Evolutionary conservation across 2,888 invertebrate species (phyloP), one percentile per base, ranked within the genome.

Genomic region (Ectemnius continuus): DNA sequence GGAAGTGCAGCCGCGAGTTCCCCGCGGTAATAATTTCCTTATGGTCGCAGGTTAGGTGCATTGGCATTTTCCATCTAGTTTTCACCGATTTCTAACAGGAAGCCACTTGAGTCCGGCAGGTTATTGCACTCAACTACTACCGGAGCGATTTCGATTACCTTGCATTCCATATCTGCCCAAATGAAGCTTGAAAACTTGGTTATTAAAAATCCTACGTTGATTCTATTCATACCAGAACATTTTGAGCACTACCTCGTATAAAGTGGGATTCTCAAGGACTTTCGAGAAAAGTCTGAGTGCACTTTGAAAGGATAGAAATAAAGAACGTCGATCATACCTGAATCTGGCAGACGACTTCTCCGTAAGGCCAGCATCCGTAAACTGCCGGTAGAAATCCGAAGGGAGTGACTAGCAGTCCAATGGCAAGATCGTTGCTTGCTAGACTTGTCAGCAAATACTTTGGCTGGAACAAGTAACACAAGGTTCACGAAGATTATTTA

Each of bases 361-460:
- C 96, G 92, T 96, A 97, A 47, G 97, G 97, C 97, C 97, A 97
- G 91, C 97, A 97, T 91, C 95, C 95, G 88, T 96, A 95, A 80
- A 97, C 92, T 52, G 97, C 96, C 26, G 97, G 96, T 84, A 97
- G 92, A 77, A 97, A 93, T 72, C 96, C 96, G 87, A 97, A 96
- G 28, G 97, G 97, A 65, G 96, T 96, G 87, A 97, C 96, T 87
- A 97, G 93, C 84, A 97, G 93, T 60, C 97, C 97, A 90, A 96
- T 96, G 86, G 97, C 96, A 80, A 97, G 93, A 91, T 97, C 97
- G 92, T 97, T 97, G 86, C 96, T 93, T 46, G 97, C 97, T 89
- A 97, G 92, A 72, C 97, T 97, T 71, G 97, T 97, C 88, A 97
- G 93, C 84, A 97, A 93, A 91, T 97, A 97, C 83, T 96, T 94